Percentiles rank a stretch among this genome's conserved stretches.
Evolutionary conservation across 2,113 vertebrate species (phyloP).

Genomic region (Gymnarchus niloticus): DNA sequence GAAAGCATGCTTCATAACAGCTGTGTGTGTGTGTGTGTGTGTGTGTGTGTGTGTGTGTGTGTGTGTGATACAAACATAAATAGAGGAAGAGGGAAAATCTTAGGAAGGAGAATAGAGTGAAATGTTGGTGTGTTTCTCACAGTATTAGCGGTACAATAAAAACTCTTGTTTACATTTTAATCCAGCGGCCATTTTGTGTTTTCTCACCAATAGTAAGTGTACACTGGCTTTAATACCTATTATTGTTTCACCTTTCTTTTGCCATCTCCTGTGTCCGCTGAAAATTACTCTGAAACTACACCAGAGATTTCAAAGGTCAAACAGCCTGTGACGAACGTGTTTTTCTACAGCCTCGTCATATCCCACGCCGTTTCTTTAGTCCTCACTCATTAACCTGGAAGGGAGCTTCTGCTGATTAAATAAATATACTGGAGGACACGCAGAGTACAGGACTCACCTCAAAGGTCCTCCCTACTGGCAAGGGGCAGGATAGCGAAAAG

Average conservation of each 20-base stretch:
- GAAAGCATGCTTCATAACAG: background rate
- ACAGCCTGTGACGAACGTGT: background rate
- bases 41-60: constrained; percentile 17
- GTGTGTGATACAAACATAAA: too few species aligned
- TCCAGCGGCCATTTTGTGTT: background rate
- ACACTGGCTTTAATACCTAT: background rate
- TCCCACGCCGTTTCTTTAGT: background rate
- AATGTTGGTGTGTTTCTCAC: too few species aligned
- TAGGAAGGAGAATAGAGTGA: background rate
- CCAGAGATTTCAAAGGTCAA: background rate
- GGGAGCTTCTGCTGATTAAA: too few species aligned
- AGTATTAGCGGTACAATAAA: background rate
- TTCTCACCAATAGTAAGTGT: too few species aligned
- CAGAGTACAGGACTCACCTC: too few species aligned
- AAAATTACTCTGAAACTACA: background rate
- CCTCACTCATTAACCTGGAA: background rate
- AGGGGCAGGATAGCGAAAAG: background rate
- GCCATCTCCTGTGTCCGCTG: background rate
- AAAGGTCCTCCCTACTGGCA: background rate
- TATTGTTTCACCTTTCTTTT: background rate
- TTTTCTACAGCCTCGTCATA: background rate
- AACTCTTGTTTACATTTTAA: background rate
- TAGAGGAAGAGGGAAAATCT: background rate
- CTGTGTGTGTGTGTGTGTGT: constrained; percentile 11
- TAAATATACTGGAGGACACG: too few species aligned